Percentiles rank a stretch among this genome's conserved stretches.
Conservation (phyloP, 1,140 invertebrate genomes). For the Drosophila obscura region DNA sequence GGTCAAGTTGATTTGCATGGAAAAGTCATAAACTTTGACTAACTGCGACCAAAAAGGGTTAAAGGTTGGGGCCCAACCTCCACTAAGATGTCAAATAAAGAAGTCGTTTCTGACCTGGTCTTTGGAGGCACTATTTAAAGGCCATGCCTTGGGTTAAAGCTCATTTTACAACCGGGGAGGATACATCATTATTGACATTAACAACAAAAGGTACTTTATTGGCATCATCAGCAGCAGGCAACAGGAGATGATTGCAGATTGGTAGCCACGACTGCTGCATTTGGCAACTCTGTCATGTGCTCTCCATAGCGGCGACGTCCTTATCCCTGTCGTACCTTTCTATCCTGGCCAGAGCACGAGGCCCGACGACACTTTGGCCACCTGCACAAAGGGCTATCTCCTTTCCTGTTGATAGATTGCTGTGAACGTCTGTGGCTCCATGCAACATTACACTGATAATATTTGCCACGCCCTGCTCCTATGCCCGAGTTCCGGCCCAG, state of each 20-base stretch:
- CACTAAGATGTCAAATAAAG: constrained; percentile 54
- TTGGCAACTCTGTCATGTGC: constrained; percentile 33
- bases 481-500: constrained; percentile 13
- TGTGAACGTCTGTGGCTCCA: constrained; percentile 40
- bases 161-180: constrained; percentile 34
- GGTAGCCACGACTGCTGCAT: constrained; percentile 32
- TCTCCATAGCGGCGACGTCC: background rate
- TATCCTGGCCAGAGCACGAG: constrained; percentile 4
- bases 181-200: constrained; percentile 77
- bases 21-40: constrained; percentile 52
- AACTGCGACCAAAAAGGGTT: constrained; percentile 30
- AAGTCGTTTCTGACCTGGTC: background rate
- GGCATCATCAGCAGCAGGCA: constrained; percentile 66
- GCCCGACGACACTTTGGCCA: constrained; percentile 22
- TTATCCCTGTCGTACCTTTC: constrained; percentile 1
- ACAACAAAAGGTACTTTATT: constrained; percentile 78
- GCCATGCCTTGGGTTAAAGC: constrained; percentile 1
- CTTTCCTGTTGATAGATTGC: constrained; percentile 51
- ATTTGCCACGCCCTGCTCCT: constrained; percentile 47
- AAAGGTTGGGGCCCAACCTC: constrained; percentile 26
- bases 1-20: constrained; percentile 61
- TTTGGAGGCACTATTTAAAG: constrained; percentile 30
- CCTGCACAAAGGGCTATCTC: constrained; percentile 41
- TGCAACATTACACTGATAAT: constrained; percentile 72
- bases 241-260: constrained; percentile 50